Conservation (phyloP, 2,888 invertebrate genomes). For the Chaitophorus viminalis region DNA sequence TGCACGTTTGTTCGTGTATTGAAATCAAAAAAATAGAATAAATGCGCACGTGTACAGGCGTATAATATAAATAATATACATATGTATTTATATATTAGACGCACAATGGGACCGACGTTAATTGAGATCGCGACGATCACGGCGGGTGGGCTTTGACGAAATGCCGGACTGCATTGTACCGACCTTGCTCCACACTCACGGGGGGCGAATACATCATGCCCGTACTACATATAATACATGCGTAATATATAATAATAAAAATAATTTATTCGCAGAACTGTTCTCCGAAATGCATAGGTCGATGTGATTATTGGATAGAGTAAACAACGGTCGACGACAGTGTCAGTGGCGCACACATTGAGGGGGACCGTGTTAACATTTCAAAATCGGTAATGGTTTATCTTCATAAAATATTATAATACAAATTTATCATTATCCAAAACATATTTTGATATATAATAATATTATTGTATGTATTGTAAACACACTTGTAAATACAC, state of each 20-base stretch:
- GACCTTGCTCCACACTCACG: conserved; percentile 33
- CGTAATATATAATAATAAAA: not conserved
- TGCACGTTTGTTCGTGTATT: conserved; percentile 27
- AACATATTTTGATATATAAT: too few species aligned
- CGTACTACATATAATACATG: not conserved
- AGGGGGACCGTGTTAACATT: too few species aligned
- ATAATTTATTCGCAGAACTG: not conserved
- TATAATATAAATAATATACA: conserved; percentile 1
- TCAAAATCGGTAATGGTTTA: too few species aligned
- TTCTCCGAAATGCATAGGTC: not conserved
- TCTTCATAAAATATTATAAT: too few species aligned
- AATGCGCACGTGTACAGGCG: not conserved
- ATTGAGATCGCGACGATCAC: conserved; percentile 47
- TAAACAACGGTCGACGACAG: too few species aligned
- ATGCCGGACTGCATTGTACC: conserved; percentile 47
- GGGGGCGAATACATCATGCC: not conserved
- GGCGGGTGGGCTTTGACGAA: conserved; percentile 49
- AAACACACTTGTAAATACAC: too few species aligned
- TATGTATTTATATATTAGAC: not conserved
- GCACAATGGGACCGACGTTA: conserved; percentile 42
- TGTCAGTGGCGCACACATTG: too few species aligned
- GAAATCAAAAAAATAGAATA: conserved; percentile 23
- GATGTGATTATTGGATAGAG: not conserved
- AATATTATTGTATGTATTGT: too few species aligned
- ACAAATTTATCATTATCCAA: too few species aligned